Conservation (phyloP, 2,888 invertebrate species). For the Chymomyza fuscimana region DNA sequence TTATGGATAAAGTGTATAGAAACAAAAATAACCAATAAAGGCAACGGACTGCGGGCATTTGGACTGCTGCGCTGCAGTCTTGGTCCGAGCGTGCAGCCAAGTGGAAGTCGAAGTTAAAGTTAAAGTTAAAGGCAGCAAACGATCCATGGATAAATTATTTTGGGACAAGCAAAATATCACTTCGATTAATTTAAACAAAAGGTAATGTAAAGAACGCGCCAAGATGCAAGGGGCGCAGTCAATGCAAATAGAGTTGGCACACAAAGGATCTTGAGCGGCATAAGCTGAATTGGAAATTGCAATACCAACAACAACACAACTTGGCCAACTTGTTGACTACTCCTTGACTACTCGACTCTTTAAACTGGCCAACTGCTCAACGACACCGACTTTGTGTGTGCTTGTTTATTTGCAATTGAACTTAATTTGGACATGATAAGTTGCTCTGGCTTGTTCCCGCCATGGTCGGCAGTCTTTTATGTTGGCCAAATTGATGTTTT, state of each 20-base stretch:
- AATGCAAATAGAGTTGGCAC: conserved; percentile 76
- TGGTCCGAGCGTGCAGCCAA: not conserved
- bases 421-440: conserved; percentile 75
- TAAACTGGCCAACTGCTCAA: conserved; percentile 26
- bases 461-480: conserved; percentile 62
- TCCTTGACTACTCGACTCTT: conserved; percentile 1
- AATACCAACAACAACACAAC: not conserved
- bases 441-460: conserved; percentile 50
- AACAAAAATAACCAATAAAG: conserved; percentile 2
- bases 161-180: conserved; percentile 80
- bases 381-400: conserved; percentile 6
- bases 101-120: not conserved
- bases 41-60: conserved; percentile 13
- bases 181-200: conserved; percentile 80
- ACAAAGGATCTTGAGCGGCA: conserved; percentile 13
- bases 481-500: conserved; percentile 54
- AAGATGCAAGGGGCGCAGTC: conserved; percentile 4
- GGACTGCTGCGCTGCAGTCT: not conserved
- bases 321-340: conserved; percentile 1
- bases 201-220: conserved; percentile 47
- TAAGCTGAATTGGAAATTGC: conserved; percentile 45
- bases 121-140: not conserved
- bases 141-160: conserved; percentile 77
- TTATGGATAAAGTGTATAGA: not conserved
- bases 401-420: conserved; percentile 69